phyloP scores from a whole-genome alignment of 1,140 invertebrate species.

The Drosophila trapezifrons region DNA sequence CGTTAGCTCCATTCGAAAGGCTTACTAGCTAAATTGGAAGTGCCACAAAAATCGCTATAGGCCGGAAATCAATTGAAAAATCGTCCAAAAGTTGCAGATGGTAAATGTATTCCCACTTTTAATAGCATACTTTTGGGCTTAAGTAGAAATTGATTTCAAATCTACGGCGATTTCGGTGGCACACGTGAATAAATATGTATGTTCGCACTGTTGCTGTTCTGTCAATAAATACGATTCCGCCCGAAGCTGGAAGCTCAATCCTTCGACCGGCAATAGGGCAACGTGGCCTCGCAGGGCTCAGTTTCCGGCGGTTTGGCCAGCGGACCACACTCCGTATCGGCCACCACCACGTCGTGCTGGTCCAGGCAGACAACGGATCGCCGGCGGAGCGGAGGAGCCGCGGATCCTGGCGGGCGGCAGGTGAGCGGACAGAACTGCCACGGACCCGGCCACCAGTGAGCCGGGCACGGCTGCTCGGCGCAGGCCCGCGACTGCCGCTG shows the following conservation, averaged over 20 bases:
- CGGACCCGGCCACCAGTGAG: constrained; percentile 91
- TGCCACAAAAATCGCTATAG: neutral
- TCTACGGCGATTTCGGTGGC: neutral
- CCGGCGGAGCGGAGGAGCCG: constrained; percentile 85
- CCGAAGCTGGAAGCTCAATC: constrained; percentile 10
- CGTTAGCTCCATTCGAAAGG: constrained; percentile 11
- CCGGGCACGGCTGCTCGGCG: constrained; percentile 89
- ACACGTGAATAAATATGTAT: constrained; percentile 43
- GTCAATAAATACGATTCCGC: constrained; percentile 34
- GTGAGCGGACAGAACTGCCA: constrained; percentile 93
- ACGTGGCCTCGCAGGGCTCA: constrained; percentile 86
- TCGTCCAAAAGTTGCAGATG: neutral
- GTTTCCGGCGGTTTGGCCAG: constrained; percentile 86
- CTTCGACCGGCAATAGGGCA: constrained; percentile 85
- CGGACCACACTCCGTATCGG: constrained; percentile 88
- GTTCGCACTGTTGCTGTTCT: constrained; percentile 15
- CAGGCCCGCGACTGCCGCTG: constrained; percentile 87
- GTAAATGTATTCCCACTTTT: neutral
- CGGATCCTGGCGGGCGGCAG: constrained; percentile 84
- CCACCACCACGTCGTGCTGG: constrained; percentile 88
- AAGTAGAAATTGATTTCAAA: neutral
- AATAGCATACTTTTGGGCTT: neutral
- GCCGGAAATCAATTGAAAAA: neutral
- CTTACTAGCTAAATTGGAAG: constrained; percentile 26
- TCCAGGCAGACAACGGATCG: constrained; percentile 91